These are phyloP conservation scores for Lineus longissimus DNA, from an alignment of 1,140 invertebrate species.

Conservation along the genomic window DNA sequence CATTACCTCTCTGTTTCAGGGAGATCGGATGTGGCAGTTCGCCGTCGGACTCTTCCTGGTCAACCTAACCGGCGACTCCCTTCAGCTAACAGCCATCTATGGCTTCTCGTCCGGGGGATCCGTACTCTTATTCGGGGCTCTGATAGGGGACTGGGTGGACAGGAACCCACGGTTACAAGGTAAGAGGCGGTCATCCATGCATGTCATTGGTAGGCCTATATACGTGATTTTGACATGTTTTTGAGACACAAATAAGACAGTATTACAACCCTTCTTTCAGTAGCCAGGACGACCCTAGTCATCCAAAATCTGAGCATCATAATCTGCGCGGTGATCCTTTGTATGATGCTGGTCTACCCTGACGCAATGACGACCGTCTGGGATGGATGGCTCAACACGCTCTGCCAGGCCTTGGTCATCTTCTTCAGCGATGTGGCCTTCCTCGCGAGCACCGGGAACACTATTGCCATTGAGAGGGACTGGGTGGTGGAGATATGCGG, in stretches of 20 bases:
- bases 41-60: slow-evolving; percentile 59
- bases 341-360: slow-evolving; percentile 6
- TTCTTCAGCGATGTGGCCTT: slow-evolving; percentile 34
- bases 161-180: slow-evolving; percentile 53
- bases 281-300: slow-evolving; percentile 16
- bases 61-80: slow-evolving; percentile 39
- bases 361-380: neutral
- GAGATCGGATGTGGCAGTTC: slow-evolving; percentile 62
- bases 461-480: slow-evolving; percentile 57
- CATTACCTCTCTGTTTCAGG: too few species aligned
- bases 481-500: slow-evolving; percentile 58
- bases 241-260: too few species aligned
- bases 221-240: too few species aligned
- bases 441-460: slow-evolving; percentile 52
- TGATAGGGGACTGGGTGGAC: slow-evolving; percentile 60
- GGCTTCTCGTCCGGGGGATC: slow-evolving; percentile 52
- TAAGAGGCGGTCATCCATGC: too few species aligned
- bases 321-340: slow-evolving; percentile 8
- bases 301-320: slow-evolving; percentile 16
- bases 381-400: slow-evolving; percentile 16
- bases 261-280: slow-evolving; percentile 17
- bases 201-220: too few species aligned
- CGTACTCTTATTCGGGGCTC: slow-evolving; percentile 56
- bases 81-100: slow-evolving; percentile 56
- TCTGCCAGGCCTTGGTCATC: slow-evolving; percentile 38